phyloP scores from a whole-genome alignment of 2,113 vertebrate genomes.

The Phasianus colchicus region DNA sequence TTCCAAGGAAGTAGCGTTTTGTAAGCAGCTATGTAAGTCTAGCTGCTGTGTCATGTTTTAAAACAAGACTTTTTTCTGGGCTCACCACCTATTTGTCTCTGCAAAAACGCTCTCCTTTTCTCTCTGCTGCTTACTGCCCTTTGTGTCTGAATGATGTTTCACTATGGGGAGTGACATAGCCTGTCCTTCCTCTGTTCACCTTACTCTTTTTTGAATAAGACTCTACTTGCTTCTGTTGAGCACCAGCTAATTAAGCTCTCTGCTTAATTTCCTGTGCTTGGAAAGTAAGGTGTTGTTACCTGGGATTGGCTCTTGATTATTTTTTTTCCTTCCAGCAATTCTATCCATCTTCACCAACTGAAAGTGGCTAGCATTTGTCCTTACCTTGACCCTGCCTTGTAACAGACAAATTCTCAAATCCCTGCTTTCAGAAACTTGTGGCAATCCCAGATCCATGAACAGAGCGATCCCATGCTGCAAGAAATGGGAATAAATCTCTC shows the following conservation, averaged over 20 bases:
- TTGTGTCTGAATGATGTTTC: neutral
- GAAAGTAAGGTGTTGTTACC: neutral
- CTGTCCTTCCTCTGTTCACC: neutral
- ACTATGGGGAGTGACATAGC: neutral
- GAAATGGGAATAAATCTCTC: neutral
- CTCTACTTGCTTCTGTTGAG: neutral
- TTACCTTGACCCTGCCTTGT: neutral
- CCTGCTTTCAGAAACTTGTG: slow-evolving; percentile 7
- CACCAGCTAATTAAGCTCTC: neutral
- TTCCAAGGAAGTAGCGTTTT: neutral
- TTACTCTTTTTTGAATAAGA: neutral
- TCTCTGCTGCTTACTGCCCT: neutral
- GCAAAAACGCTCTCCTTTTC: neutral
- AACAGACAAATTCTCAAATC: slow-evolving; percentile 33
- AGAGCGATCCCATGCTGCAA: neutral
- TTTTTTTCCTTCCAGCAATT: neutral
- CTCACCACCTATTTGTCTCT: neutral
- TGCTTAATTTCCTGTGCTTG: neutral
- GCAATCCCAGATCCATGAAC: neutral
- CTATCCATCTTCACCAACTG: neutral
- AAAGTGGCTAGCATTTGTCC: neutral
- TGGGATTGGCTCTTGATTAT: neutral
- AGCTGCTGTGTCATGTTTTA: neutral
- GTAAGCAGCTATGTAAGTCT: neutral
- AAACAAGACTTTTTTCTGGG: neutral